A percentile compares a stretch with the other conserved stretches of the same genome.
phyloP scores from a whole-genome alignment of 1,140 invertebrate species.

The Kradibia gibbosae region DNA sequence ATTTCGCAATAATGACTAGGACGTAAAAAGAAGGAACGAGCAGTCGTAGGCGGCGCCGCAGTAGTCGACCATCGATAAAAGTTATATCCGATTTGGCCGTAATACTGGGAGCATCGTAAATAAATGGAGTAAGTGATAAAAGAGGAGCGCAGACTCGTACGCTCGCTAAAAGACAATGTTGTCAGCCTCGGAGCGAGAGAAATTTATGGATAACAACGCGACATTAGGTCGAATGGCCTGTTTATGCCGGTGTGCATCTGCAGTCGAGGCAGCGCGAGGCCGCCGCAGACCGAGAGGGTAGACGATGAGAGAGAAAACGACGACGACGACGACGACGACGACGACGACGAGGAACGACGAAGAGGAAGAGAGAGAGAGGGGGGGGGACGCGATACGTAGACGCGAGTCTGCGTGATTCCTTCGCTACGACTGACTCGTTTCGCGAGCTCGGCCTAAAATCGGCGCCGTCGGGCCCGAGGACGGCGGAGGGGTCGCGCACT shows the following conservation, averaged over 20 bases:
- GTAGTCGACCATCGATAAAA: not conserved
- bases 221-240: not conserved
- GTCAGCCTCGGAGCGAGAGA: not conserved
- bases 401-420: not conserved
- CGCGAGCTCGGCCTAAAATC: not conserved
- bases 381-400: no score
- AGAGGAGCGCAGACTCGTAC: not conserved
- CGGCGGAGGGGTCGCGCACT: no score
- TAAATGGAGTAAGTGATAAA: not conserved
- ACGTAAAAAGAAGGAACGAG: not conserved
- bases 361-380: no score
- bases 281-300: constrained; percentile 22
- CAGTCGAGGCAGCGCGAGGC: not conserved
- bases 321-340: not conserved
- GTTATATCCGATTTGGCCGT: no score
- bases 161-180: not conserved
- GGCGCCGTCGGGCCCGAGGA: no score
- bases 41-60: not conserved
- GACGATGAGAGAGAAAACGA: not conserved
- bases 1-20: not conserved
- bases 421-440: not conserved
- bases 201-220: not conserved
- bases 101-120: not conserved
- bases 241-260: not conserved
- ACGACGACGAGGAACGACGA: no score